Percentiles rank a stretch among this genome's conserved stretches.
These are phyloP conservation scores for Hydrozoanthus gracilis DNA, from an alignment of 92 coral and sea anemone species.

Conservation along the genomic window DNA sequence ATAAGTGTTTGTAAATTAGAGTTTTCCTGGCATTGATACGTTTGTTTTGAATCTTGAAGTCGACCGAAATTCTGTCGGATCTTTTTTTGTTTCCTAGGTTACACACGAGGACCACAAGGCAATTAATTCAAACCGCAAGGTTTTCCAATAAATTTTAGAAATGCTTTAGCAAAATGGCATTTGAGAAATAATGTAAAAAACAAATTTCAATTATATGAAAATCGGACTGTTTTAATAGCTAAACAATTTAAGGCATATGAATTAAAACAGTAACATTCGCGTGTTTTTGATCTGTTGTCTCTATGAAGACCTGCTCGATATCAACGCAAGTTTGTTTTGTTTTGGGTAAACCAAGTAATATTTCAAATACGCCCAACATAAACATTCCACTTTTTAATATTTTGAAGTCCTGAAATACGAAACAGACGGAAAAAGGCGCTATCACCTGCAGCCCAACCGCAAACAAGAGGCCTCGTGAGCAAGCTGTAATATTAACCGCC, in stretches of 20 bases:
- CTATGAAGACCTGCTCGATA: background rate
- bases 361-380: background rate
- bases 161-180: background rate
- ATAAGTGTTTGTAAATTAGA: conserved; percentile 14
- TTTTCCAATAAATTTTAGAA: background rate
- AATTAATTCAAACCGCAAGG: background rate
- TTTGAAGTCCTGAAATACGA: conserved; percentile 37
- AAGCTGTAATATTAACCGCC: conserved; percentile 19
- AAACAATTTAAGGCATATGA: background rate
- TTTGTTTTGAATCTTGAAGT: conserved; percentile 24
- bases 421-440: conserved; percentile 17
- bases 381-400: conserved; percentile 31
- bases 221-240: background rate
- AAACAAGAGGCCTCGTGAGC: background rate
- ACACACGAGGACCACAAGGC: conserved; percentile 1
- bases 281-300: background rate
- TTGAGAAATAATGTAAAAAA: background rate
- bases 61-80: conserved; percentile 37
- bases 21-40: background rate
- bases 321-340: background rate
- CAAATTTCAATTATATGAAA: background rate
- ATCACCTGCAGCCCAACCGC: conserved; percentile 3
- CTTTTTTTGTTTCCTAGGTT: conserved; percentile 32
- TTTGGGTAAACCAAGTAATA: conserved; percentile 2
- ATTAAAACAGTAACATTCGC: background rate